These are phyloP conservation scores for Rhipidura dahli DNA, from an alignment of 2,113 vertebrate genomes.

Conservation along the genomic window DNA sequence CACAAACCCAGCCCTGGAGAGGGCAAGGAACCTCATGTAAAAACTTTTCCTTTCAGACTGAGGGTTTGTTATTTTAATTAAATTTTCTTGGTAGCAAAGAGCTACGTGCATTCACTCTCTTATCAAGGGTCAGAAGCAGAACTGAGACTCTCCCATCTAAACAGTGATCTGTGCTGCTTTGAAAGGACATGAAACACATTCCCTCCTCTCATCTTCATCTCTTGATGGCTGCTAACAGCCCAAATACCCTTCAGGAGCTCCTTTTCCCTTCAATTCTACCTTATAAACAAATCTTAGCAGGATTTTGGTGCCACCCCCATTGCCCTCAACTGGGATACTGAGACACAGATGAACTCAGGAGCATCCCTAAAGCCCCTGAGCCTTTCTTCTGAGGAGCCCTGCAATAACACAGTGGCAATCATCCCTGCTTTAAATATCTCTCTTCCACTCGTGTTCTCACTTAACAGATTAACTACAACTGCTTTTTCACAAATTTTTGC, in stretches of 20 bases:
- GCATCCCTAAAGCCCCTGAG: fast-evolving
- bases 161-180: not conserved
- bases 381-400: not conserved
- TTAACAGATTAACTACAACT: not conserved
- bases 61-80: not conserved
- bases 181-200: not conserved
- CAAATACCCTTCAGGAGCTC: not conserved
- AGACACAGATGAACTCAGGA: not conserved
- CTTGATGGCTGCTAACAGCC: not conserved
- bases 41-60: not conserved
- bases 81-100: not conserved
- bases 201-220: not conserved
- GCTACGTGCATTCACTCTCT: not conserved
- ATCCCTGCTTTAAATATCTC: not conserved
- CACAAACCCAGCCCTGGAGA: not conserved
- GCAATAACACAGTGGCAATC: not conserved
- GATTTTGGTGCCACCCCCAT: not conserved
- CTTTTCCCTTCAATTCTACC: not conserved
- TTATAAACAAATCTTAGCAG: not conserved
- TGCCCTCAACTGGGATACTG: too few relatives aligned
- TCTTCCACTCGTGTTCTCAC: not conserved
- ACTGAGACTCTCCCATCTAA: not conserved
- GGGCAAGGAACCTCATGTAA: not conserved
- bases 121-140: not conserved
- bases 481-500: not conserved